Percentiles rank a stretch among this genome's conserved stretches.
phyloP scores from a whole-genome alignment of 2,797 vertebrate genomes.

The Oophaga sylvatica region DNA sequence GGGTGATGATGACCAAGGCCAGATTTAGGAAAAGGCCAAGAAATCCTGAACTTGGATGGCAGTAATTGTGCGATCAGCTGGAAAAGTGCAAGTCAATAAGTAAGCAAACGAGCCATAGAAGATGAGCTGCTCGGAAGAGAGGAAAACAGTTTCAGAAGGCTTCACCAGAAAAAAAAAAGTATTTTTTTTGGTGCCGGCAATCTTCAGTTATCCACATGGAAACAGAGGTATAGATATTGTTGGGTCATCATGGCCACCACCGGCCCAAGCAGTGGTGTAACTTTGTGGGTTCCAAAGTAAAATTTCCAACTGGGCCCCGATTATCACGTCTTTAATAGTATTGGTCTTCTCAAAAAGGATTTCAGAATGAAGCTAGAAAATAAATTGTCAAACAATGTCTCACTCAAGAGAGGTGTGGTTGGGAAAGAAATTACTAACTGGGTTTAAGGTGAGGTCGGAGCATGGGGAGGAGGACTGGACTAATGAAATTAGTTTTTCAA shows the following conservation, averaged over 20 bases:
- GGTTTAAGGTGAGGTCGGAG: too few relatives aligned
- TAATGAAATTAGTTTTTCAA: too few relatives aligned
- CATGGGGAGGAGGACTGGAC: too few relatives aligned
- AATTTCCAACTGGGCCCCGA: too few relatives aligned
- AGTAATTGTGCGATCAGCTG: neutral
- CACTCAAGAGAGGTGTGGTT: too few relatives aligned
- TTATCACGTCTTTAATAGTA: too few relatives aligned
- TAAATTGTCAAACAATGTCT: too few relatives aligned
- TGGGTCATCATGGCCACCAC: neutral
- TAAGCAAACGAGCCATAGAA: neutral
- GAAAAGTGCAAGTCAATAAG: neutral
- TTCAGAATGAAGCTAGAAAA: too few relatives aligned
- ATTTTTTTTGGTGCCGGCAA: neutral
- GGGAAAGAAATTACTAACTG: too few relatives aligned
- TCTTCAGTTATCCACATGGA: neutral
- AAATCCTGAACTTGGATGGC: neutral
- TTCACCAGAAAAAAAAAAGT: neutral
- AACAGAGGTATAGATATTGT: neutral
- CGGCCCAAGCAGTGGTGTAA: neutral
- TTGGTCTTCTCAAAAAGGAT: too few relatives aligned
- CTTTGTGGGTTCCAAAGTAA: too few relatives aligned
- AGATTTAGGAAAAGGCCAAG: neutral
- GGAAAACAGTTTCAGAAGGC: neutral
- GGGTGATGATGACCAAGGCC: slow-evolving; percentile 13
- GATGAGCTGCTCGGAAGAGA: neutral